Evolutionary conservation across 2,113 vertebrate genomes (phyloP).

Genomic region (Indri indri): DNA sequence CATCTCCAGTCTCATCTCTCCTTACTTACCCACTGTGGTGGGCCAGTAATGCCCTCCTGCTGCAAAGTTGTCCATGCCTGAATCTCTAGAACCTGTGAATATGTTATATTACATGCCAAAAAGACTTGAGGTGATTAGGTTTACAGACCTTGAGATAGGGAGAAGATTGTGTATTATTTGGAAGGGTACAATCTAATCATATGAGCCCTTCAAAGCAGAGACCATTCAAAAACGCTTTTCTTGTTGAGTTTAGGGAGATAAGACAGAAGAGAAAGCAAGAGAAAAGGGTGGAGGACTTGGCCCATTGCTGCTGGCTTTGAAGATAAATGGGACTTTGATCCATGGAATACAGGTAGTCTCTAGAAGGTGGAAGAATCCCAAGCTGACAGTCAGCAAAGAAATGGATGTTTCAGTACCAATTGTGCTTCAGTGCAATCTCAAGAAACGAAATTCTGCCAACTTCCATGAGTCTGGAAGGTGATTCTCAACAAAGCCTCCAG

Average conservation of each 20-base stretch:
- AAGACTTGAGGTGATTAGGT: not conserved
- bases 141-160: not conserved
- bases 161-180: not conserved
- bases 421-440: not conserved
- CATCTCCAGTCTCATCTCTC: not conserved
- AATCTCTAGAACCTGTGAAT: not conserved
- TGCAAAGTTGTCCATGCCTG: not conserved
- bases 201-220: not conserved
- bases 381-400: not conserved
- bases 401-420: not conserved
- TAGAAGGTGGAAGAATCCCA: not conserved
- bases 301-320: not conserved
- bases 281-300: not conserved
- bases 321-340: not conserved
- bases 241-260: not conserved
- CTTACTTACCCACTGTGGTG: not conserved
- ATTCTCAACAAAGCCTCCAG: not conserved
- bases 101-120: not conserved
- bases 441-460: not conserved
- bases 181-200: not conserved
- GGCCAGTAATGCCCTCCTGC: not conserved
- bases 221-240: not conserved
- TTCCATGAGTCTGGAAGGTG: not conserved
- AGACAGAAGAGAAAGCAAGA: not conserved
- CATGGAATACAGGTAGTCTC: not conserved